phyloP scores from a whole-genome alignment of 1,140 invertebrate genomes.

The Rhopalosiphum padi region DNA sequence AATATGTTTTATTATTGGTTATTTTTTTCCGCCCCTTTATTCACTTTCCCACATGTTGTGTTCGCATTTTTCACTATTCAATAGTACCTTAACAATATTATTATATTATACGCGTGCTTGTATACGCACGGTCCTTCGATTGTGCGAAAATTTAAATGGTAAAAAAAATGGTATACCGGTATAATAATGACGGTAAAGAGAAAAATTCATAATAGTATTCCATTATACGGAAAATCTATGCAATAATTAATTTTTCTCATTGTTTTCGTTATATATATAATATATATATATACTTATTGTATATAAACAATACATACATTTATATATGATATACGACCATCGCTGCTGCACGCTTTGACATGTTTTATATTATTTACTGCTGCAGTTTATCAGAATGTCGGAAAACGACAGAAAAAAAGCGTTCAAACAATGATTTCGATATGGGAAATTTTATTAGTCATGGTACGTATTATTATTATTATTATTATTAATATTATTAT shows the following conservation, averaged over 20 bases:
- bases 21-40: conserved; percentile 21
- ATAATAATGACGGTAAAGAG: background rate
- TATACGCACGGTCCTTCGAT: background rate
- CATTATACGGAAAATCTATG: background rate
- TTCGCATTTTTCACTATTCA: background rate
- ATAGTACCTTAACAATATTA: conserved; percentile 8
- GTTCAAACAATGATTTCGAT: background rate
- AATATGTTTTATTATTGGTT: conserved; percentile 33
- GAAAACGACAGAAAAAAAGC: background rate
- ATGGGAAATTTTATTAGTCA: background rate
- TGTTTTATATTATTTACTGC: background rate
- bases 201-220: conserved; percentile 21
- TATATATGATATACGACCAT: background rate
- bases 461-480: background rate
- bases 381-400: background rate
- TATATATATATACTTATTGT: background rate
- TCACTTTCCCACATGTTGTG: background rate
- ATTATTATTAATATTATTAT: background rate
- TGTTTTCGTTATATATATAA: background rate
- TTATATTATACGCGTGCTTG: background rate
- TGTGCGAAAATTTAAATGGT: background rate
- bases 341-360: background rate
- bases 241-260: conserved; percentile 25
- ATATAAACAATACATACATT: background rate
- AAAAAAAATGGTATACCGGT: background rate